phyloP scores from a whole-genome alignment of 2,888 invertebrate species.

The Caenorhabditis panamensis region DNA sequence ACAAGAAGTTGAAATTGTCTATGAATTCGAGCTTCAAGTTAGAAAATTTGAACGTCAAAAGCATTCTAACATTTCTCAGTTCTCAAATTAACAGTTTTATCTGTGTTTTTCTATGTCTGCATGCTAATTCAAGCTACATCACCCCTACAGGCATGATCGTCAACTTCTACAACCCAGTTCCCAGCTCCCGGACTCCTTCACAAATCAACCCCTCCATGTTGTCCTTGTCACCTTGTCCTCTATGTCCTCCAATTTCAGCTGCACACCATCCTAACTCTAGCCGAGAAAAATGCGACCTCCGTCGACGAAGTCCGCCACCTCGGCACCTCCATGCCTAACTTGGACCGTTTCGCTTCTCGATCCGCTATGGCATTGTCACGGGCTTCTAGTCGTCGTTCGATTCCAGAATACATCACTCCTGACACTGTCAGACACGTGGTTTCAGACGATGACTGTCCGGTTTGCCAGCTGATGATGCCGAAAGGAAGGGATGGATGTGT shows the following conservation, averaged over 20 bases:
- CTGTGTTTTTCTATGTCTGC: too few species aligned
- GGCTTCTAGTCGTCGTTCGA: constrained; percentile 70
- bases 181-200: too few species aligned
- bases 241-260: constrained; percentile 73
- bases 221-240: constrained; percentile 1
- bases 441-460: constrained; percentile 78
- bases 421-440: constrained; percentile 72
- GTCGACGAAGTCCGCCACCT: constrained; percentile 58
- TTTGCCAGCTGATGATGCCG: constrained; percentile 79
- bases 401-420: constrained; percentile 73
- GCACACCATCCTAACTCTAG: constrained; percentile 77
- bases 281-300: constrained; percentile 71
- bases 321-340: constrained; percentile 54
- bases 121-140: too few species aligned
- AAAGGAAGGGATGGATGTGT: constrained; percentile 70
- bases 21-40: too few species aligned
- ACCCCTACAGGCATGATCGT: too few species aligned
- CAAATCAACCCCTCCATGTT: too few species aligned
- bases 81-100: too few species aligned
- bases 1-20: too few species aligned
- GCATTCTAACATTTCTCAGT: too few species aligned
- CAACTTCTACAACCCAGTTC: too few species aligned
- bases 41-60: too few species aligned
- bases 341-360: constrained; percentile 36
- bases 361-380: constrained; percentile 63